Evolutionary conservation across 1,140 invertebrate species (phyloP).

Genomic region (Achatina immaculata): DNA sequence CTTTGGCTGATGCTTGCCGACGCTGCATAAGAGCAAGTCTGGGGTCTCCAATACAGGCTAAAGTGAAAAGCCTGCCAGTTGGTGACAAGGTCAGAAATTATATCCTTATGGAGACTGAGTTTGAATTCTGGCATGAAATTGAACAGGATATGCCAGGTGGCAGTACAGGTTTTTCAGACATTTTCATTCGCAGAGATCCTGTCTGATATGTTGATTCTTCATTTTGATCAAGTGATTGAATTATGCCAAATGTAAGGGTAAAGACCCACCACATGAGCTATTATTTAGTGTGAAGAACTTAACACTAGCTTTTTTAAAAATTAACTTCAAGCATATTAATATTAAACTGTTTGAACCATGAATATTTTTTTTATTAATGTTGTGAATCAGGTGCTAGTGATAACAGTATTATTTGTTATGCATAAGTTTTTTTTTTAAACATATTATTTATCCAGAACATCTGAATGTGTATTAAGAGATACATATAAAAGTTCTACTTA

Average conservation of each 20-base stretch:
- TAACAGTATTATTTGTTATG: too few relatives aligned
- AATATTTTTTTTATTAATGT: too few relatives aligned
- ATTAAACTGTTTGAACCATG: too few relatives aligned
- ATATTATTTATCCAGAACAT: too few relatives aligned
- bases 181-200: slow-evolving; percentile 4
- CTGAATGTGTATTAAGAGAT: too few relatives aligned
- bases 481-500: too few relatives aligned
- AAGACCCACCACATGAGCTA: not conserved
- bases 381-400: too few relatives aligned
- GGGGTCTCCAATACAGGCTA: slow-evolving; percentile 45
- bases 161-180: slow-evolving; percentile 21
- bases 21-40: slow-evolving; percentile 52
- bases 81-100: slow-evolving; percentile 60
- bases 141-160: slow-evolving; percentile 39
- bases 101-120: slow-evolving; percentile 54
- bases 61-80: slow-evolving; percentile 52
- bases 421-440: too few relatives aligned
- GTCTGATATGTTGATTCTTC: not conserved
- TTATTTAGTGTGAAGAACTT: not conserved
- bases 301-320: not conserved
- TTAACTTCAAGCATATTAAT: too few relatives aligned
- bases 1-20: slow-evolving; percentile 56
- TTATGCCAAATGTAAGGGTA: not conserved
- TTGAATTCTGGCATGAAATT: slow-evolving; percentile 43
- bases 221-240: not conserved